Evolutionary conservation across 2,797 vertebrate genomes (phyloP).

Genomic region (Prunella strophiata): DNA sequence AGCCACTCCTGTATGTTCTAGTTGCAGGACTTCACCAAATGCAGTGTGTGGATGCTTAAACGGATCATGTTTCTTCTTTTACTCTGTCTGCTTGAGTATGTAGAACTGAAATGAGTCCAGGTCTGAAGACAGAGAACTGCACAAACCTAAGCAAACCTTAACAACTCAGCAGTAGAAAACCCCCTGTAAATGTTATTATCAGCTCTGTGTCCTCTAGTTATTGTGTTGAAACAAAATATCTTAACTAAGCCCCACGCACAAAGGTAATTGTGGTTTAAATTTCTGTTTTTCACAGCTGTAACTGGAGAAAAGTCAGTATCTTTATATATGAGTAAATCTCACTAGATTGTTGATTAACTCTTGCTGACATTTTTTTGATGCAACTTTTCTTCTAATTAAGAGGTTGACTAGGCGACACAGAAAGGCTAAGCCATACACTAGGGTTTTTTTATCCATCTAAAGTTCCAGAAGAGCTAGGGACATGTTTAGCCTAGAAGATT

Average conservation of each 20-base stretch:
- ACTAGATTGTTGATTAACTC: slow-evolving; percentile 34
- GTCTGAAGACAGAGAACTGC: background rate
- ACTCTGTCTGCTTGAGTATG: background rate
- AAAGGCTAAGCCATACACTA: background rate
- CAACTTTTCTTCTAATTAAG: background rate
- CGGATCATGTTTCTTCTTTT: background rate
- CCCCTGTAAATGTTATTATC: background rate
- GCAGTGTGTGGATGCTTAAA: background rate
- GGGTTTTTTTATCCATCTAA: background rate
- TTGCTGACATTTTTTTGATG: background rate
- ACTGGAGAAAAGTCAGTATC: background rate
- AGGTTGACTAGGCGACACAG: background rate
- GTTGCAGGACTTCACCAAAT: slow-evolving; percentile 23
- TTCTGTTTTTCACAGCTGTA: background rate
- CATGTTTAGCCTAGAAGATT: background rate
- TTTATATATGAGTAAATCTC: background rate
- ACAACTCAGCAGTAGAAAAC: background rate
- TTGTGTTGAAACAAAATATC: background rate
- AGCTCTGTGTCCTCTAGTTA: background rate
- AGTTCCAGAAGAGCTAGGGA: background rate
- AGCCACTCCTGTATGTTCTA: background rate
- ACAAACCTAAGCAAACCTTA: background rate
- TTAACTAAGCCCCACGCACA: slow-evolving; percentile 12
- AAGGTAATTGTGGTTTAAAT: slow-evolving; percentile 12
- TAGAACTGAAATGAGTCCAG: slow-evolving; percentile 18